These are phyloP conservation scores for Pheosia gnoma DNA, from an alignment of 2,888 invertebrate genomes.

Conservation along the genomic window DNA sequence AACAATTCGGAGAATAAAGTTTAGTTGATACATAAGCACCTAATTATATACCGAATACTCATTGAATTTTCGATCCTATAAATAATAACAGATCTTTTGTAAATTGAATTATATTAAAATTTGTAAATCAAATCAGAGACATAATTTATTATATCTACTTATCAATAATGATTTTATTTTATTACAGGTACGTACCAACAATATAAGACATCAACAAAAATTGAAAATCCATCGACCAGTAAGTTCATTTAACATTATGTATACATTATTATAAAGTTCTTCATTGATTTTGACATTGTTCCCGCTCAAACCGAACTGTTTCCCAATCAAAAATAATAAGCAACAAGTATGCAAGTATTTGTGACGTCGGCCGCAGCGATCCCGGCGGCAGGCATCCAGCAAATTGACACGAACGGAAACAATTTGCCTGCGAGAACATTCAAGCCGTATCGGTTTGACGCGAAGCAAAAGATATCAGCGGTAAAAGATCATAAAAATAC, in stretches of 20 bases:
- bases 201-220: no score
- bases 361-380: conserved; percentile 33
- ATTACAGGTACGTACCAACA: conserved; percentile 27
- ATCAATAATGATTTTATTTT: conserved; percentile 4
- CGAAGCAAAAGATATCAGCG: conserved; percentile 33
- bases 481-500: background rate
- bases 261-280: no score
- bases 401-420: conserved; percentile 73
- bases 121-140: no score
- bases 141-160: no score
- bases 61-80: background rate
- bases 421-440: conserved; percentile 71
- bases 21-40: background rate
- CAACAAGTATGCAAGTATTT: conserved; percentile 26
- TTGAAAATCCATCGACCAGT: no score
- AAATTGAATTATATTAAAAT: no score
- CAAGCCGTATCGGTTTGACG: conserved; percentile 42
- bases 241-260: no score
- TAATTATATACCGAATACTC: background rate
- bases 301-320: background rate
- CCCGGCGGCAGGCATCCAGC: conserved; percentile 53
- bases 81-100: background rate
- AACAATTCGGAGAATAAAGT: background rate
- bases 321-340: conserved; percentile 19
- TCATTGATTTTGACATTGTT: no score